Conservation (phyloP, 1,140 invertebrate species). For the Pentalonia nigronervosa region DNA sequence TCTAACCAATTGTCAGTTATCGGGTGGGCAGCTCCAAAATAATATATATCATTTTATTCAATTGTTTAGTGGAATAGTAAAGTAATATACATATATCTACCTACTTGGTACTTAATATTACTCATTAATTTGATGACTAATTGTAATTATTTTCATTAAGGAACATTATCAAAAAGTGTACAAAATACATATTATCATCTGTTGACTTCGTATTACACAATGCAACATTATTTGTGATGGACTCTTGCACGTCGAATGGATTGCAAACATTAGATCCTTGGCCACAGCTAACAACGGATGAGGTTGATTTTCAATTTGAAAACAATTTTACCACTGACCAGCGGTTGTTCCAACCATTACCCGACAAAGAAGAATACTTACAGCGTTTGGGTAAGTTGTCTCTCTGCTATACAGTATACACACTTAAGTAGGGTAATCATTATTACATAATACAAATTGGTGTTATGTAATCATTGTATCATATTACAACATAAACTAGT, state of each 20-base stretch:
- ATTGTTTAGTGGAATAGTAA: background rate
- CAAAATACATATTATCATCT: background rate
- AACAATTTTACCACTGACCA: background rate
- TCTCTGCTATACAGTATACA: background rate
- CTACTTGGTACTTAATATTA: background rate
- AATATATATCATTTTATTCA: background rate
- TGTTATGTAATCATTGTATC: conserved; percentile 14
- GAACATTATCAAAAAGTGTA: background rate
- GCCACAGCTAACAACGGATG: background rate
- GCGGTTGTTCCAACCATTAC: conserved; percentile 22
- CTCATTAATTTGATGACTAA: background rate
- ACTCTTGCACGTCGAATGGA: background rate
- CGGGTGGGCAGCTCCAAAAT: background rate
- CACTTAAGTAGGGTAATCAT: background rate
- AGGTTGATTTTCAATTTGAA: conserved; percentile 15
- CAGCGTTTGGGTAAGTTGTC: conserved; percentile 3
- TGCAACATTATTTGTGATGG: background rate
- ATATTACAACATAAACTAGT: background rate
- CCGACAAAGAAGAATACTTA: conserved; percentile 52
- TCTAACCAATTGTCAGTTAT: background rate
- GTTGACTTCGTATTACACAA: background rate
- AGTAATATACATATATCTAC: background rate
- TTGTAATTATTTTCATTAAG: background rate
- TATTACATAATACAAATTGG: background rate
- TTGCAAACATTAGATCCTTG: conserved; percentile 23